Evolutionary conservation across 1,140 invertebrate species (phyloP).

Genomic region (Coptotermes formosanus): DNA sequence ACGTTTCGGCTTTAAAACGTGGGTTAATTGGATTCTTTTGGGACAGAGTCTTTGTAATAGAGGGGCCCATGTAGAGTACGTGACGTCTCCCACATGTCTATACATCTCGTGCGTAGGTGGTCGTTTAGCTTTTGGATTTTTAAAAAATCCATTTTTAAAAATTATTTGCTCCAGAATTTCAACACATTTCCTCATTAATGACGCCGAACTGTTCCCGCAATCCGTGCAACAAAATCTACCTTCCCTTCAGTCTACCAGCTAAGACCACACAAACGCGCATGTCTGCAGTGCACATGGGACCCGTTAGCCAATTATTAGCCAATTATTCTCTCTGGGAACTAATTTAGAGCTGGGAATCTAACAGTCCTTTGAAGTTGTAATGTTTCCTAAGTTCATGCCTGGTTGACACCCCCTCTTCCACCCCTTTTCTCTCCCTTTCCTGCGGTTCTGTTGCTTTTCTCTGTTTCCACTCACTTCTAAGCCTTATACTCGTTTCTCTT

Average conservation of each 20-base stretch:
- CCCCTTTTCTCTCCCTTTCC: not conserved
- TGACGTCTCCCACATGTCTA: no score
- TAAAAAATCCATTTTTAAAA: no score
- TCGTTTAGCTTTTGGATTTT: no score
- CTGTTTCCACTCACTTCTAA: not conserved
- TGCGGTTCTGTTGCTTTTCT: not conserved
- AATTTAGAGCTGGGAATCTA: constrained; percentile 30
- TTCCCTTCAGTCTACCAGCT: not conserved
- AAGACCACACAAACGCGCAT: constrained; percentile 15
- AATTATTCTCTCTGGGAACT: constrained; percentile 29
- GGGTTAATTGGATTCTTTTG: no score
- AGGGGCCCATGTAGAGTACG: no score
- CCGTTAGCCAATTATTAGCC: constrained; percentile 31
- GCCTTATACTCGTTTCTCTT: not conserved
- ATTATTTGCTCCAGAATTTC: no score
- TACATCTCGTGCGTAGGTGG: no score
- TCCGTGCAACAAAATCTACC: not conserved
- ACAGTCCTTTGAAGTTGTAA: constrained; percentile 27
- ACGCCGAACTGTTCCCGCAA: not conserved
- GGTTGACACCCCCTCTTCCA: not conserved
- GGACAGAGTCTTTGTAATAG: no score
- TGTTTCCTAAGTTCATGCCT: constrained; percentile 18
- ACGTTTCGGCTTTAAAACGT: no score
- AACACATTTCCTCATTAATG: no score
- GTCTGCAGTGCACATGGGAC: not conserved